Conservation (phyloP, 2,888 invertebrate species). For the Chalcosyrphus nemorum region DNA sequence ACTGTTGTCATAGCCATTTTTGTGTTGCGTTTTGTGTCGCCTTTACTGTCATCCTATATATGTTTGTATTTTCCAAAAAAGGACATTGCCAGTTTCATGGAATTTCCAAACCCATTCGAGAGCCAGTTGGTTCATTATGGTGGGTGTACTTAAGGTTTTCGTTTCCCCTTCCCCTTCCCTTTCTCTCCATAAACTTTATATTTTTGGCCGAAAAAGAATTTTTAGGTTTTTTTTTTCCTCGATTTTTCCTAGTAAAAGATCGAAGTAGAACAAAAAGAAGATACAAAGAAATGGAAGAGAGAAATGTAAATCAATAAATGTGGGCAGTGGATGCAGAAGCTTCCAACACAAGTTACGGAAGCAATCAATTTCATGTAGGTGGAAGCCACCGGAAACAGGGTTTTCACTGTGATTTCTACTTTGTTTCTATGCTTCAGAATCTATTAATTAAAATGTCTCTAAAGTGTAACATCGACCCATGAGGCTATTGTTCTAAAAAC, state of each 20-base stretch:
- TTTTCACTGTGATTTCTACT: conserved; percentile 1
- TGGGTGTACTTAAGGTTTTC: background rate
- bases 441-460: background rate
- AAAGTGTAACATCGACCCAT: background rate
- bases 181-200: conserved; percentile 18
- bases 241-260: background rate
- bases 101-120: conserved; percentile 58
- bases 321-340: conserved; percentile 60
- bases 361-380: conserved; percentile 51
- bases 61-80: conserved; percentile 33
- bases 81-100: conserved; percentile 62
- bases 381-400: conserved; percentile 65
- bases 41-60: conserved; percentile 46
- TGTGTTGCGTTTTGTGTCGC: conserved; percentile 27
- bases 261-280: background rate
- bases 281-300: background rate
- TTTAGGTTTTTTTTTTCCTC: background rate
- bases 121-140: conserved; percentile 6
- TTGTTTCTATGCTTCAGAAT: conserved; percentile 16
- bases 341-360: conserved; percentile 34
- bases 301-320: conserved; percentile 68
- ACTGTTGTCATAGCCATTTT: conserved; percentile 3
- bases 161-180: background rate
- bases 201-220: conserved; percentile 48
- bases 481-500: background rate